phyloP scores from a whole-genome alignment of 2,113 vertebrate species.

The Mustela lutreola region DNA sequence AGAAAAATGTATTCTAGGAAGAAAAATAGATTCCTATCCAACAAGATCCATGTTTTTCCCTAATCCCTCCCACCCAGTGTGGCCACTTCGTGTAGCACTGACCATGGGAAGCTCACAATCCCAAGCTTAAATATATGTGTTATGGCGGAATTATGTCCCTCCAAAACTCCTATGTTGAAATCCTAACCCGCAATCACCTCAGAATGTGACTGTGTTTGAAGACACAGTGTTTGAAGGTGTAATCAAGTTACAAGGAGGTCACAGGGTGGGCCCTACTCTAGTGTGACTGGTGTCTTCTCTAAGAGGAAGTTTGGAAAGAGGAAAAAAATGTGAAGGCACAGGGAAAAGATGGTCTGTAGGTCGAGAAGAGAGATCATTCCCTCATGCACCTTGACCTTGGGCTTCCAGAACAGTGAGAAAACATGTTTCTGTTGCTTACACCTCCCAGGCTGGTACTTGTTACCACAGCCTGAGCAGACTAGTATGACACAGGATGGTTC shows the following conservation, averaged over 20 bases:
- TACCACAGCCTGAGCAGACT: not conserved
- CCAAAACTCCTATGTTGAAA: not conserved
- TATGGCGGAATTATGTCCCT: not conserved
- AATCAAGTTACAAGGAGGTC: not conserved
- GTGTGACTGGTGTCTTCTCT: not conserved
- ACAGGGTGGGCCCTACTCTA: not conserved
- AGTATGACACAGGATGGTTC: not conserved
- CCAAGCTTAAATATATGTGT: not conserved
- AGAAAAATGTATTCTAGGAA: not conserved
- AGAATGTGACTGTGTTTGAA: not conserved
- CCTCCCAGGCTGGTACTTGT: no score
- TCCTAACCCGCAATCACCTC: not conserved
- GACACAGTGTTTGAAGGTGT: not conserved
- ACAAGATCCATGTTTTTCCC: not conserved
- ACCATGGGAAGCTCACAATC: not conserved
- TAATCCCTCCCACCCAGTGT: not conserved
- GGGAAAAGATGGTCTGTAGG: not conserved
- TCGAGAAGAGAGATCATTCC: not conserved
- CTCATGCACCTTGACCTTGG: not conserved
- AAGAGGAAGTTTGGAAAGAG: not conserved
- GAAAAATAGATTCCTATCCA: not conserved
- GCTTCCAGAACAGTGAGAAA: not conserved
- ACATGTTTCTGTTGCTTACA: not conserved
- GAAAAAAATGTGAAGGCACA: not conserved
- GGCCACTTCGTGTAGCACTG: not conserved